phyloP scores from a whole-genome alignment of 2,797 vertebrate species.

The Thripadectes ignobilis region DNA sequence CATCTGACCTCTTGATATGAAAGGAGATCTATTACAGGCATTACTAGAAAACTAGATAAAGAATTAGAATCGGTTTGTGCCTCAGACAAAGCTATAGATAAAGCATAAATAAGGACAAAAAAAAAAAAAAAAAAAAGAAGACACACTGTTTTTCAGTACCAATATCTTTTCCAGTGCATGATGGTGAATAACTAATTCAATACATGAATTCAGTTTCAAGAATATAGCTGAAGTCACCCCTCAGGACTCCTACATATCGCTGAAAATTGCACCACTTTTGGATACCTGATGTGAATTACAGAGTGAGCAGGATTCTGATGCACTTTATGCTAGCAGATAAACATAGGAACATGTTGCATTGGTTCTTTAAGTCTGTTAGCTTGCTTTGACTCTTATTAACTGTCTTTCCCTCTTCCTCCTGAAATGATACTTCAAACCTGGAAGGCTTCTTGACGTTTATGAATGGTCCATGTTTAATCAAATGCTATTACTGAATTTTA shows the following conservation, averaged over 20 bases:
- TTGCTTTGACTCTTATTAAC: background rate
- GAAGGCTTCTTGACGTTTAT: background rate
- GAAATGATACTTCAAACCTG: background rate
- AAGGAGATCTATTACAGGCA: background rate
- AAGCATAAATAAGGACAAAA: background rate
- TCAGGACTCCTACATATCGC: background rate
- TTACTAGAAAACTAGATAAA: background rate
- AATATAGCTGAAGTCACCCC: background rate
- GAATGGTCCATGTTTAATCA: background rate
- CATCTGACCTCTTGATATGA: background rate
- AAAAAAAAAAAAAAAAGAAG: rapidly evolving
- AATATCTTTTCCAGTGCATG: background rate
- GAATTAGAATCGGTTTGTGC: background rate
- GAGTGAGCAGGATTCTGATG: background rate
- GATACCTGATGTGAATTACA: background rate
- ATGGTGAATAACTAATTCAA: background rate
- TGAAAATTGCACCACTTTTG: background rate
- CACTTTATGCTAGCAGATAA: background rate
- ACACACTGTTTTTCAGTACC: background rate
- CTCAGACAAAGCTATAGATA: background rate
- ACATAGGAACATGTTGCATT: background rate
- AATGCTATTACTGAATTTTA: background rate
- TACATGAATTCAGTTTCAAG: background rate
- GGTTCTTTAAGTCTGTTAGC: background rate
- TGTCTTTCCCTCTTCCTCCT: background rate